Evolutionary conservation across 1,140 invertebrate genomes (phyloP), one percentile per base, ranked within the genome.

Genomic region (Vanessa tameamea): DNA sequence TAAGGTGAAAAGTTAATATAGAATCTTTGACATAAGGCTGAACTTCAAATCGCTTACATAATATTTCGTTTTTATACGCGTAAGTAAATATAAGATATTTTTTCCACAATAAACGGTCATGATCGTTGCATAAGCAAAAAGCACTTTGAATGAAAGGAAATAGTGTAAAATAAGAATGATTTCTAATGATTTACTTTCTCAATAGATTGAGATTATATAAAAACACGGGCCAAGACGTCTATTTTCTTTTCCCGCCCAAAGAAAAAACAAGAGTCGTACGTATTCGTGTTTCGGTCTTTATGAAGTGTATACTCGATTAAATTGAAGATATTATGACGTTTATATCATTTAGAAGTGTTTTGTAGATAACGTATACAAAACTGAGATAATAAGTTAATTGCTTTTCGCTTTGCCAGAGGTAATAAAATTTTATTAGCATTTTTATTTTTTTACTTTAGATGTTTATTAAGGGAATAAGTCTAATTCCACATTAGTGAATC

Each of bases 141-240:
- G 57, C 55, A 8, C 31, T 14, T 51, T 31, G 65, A 72, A 72
- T 26, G 51, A 64, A 64, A 64, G 47, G 51, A 57, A 57, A 16
- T 57, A 12, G 15, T 23, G 16, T 23, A 48, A 64, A 72, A 72
- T 47, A 57, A 59, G 47, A 8, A 16, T 47, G 68, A 47, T 84
- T 88, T 87, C 82, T 90, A 87, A 87, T 87, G 81, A 82, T 85
- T 84, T 66, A 83, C 84, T 86, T 85, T 88, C 85, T 76, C 84
- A 55, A 68, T 76, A 72, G 78, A 81, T 72, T 78, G 73, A 70
- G 59, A 65, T 75, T 76, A 77, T 77, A 79, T 78, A 82, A 88
- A 87, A 86, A 85, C 72, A 73, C 75, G 75, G 78, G 78, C 78
- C 81, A 86, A 84, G 67, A 70, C 78, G 72, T 69, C 77, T 80